phyloP scores from a whole-genome alignment of 2,113 vertebrate species.

The Tachysurus fulvidraco region DNA sequence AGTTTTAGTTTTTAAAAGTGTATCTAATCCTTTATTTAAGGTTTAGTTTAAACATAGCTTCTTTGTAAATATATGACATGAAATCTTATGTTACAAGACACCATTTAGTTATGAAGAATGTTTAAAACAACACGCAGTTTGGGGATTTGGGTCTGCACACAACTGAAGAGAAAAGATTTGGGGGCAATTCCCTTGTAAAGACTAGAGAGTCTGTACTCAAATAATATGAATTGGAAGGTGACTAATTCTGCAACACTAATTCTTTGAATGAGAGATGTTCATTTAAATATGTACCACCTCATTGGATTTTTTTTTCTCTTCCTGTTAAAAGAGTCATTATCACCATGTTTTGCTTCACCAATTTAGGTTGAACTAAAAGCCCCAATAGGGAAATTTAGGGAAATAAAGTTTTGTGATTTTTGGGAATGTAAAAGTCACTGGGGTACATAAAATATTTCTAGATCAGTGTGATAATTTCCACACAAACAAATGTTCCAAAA shows the following conservation, averaged over 20 bases:
- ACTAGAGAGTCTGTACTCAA: constrained; percentile 26
- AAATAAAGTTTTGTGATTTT: not conserved
- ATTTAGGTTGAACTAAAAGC: constrained; percentile 36
- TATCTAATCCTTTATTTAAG: not conserved
- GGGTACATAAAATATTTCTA: not conserved
- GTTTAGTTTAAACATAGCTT: not conserved
- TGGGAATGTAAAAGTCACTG: constrained; percentile 13
- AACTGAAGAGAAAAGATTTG: not conserved
- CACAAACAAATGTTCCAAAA: not conserved
- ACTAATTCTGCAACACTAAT: constrained; percentile 41
- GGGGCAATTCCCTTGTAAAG: constrained; percentile 26
- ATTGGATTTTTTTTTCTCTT: constrained; percentile 28
- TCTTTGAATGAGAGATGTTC: constrained; percentile 25
- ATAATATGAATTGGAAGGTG: constrained; percentile 3
- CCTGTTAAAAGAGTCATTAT: not conserved
- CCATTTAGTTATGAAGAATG: too few species aligned
- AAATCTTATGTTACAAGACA: not conserved
- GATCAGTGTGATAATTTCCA: not conserved
- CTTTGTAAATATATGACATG: not conserved
- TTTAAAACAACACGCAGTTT: not conserved
- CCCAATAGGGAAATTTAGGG: constrained; percentile 35
- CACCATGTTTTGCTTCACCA: not conserved
- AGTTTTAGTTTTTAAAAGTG: not conserved
- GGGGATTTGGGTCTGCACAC: not conserved
- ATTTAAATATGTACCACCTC: constrained; percentile 44